Percentiles rank a stretch among this genome's conserved stretches.
These are phyloP conservation scores for Tenualosa ilisha DNA, from an alignment of 2,797 vertebrate species.

Conservation along the genomic window DNA sequence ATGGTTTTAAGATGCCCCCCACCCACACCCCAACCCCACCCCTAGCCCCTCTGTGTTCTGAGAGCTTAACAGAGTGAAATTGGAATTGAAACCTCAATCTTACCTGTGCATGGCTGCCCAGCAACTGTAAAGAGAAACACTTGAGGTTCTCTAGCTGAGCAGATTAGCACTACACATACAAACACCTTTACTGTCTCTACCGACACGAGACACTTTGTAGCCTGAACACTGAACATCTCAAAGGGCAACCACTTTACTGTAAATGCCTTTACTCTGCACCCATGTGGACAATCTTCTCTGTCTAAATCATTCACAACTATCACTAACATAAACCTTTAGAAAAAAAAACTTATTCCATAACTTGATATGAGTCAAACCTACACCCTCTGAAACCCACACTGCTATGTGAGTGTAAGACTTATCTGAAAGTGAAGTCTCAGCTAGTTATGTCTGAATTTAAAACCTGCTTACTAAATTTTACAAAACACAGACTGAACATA, in stretches of 20 bases:
- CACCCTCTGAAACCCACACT: neutral
- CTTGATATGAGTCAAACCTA: neutral
- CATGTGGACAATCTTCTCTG: neutral
- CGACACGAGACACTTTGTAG: neutral
- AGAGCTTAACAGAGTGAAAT: slow-evolving; percentile 7
- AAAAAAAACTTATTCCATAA: neutral
- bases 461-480: neutral
- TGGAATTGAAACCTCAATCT: slow-evolving; percentile 50
- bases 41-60: neutral
- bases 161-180: slow-evolving; percentile 45
- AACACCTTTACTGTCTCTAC: neutral
- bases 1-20: neutral
- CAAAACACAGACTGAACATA: too few species aligned
- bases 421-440: neutral
- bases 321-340: neutral
- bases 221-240: slow-evolving; percentile 24
- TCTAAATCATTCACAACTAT: neutral
- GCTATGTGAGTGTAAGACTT: neutral
- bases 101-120: slow-evolving; percentile 46
- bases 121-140: slow-evolving; percentile 60
- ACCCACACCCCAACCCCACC: neutral
- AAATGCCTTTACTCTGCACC: neutral
- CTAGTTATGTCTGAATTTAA: neutral
- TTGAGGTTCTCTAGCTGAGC: slow-evolving; percentile 45
- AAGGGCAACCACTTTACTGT: neutral